Conservation (phyloP, 2,113 vertebrate species). For the Emydocephalus ijimae region DNA sequence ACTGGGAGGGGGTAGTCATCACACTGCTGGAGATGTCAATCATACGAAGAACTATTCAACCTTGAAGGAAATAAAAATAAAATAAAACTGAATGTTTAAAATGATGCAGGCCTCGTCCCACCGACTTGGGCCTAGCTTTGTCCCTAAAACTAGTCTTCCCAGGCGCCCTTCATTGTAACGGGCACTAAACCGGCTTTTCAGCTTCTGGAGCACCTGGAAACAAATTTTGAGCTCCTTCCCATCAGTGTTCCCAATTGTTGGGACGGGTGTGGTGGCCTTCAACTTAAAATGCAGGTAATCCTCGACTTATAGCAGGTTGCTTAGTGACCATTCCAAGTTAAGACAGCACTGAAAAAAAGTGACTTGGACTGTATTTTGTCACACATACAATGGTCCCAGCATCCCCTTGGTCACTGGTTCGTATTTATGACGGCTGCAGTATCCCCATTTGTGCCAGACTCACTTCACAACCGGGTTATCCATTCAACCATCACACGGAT, state of each 20-base stretch:
- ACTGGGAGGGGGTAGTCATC: not conserved
- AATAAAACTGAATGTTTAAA: not conserved
- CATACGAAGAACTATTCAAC: not conserved
- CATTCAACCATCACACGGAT: not conserved
- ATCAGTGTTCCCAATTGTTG: too few relatives aligned
- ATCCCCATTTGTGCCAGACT: not conserved
- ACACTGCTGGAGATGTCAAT: not conserved
- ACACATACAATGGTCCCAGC: accelerated
- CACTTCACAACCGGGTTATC: accelerated
- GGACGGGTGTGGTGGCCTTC: not conserved
- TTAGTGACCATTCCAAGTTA: not conserved
- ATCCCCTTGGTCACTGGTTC: accelerated
- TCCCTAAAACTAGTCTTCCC: not conserved
- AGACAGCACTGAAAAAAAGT: too few relatives aligned
- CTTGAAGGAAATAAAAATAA: not conserved
- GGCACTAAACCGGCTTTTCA: too few relatives aligned
- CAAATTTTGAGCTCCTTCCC: too few relatives aligned
- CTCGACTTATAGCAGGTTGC: too few relatives aligned
- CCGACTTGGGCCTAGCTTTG: not conserved
- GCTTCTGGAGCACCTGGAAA: too few relatives aligned
- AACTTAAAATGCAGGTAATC: not conserved
- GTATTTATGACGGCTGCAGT: not conserved
- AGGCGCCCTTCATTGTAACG: not conserved
- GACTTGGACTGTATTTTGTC: not conserved
- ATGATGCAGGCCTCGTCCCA: not conserved